Conservation (phyloP, 1,140 invertebrate genomes). For the Hylaeus volcanicus region DNA sequence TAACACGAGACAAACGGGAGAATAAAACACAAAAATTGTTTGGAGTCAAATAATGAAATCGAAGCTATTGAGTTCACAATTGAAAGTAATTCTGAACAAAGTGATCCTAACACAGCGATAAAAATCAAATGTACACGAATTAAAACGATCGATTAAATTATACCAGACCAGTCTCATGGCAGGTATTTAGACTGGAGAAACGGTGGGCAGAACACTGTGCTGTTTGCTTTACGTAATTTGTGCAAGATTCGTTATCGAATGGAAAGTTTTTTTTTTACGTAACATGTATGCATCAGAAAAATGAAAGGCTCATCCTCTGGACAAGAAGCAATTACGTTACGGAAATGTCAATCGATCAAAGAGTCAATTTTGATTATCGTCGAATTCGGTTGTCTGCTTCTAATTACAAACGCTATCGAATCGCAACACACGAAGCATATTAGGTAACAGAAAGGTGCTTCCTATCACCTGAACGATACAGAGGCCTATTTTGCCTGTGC, state of each 20-base stretch:
- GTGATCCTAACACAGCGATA: too few species aligned
- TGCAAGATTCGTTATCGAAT: background rate
- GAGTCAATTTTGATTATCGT: background rate
- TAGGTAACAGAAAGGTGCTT: background rate
- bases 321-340: background rate
- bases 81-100: too few species aligned
- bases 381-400: constrained; percentile 3
- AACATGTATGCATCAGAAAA: constrained; percentile 1
- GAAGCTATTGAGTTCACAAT: too few species aligned
- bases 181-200: too few species aligned
- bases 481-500: too few species aligned
- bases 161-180: too few species aligned
- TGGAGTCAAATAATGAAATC: too few species aligned
- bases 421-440: background rate
- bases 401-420: background rate
- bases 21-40: too few species aligned
- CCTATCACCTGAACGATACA: background rate
- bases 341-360: constrained; percentile 7
- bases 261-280: constrained; percentile 32
- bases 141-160: too few species aligned
- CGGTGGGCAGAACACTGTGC: too few species aligned
- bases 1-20: too few species aligned
- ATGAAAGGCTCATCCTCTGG: background rate
- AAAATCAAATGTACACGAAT: too few species aligned
- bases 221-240: constrained; percentile 8